phyloP scores from a whole-genome alignment of 2,888 invertebrate species.

The Chrysolina americana region DNA sequence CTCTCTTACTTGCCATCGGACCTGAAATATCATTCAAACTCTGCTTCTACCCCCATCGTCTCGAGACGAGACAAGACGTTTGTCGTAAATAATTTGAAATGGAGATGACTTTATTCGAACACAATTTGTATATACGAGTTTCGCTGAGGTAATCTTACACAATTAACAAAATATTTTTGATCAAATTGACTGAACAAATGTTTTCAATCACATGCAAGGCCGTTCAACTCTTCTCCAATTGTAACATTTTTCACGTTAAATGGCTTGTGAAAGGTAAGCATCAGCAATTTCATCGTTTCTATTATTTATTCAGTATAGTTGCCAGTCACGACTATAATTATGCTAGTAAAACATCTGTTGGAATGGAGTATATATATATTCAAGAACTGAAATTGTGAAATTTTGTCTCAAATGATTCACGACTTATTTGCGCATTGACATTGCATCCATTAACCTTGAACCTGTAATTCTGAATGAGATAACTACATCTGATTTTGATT shows the following conservation, averaged over 20 bases:
- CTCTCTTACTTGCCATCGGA: too few species aligned
- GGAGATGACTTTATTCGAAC: too few species aligned
- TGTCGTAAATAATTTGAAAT: too few species aligned
- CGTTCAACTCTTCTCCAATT: constrained; percentile 2
- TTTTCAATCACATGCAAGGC: neutral
- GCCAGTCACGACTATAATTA: neutral
- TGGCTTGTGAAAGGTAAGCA: neutral
- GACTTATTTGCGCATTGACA: neutral
- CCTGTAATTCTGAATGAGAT: neutral
- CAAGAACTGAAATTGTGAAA: neutral
- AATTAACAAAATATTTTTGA: too few species aligned
- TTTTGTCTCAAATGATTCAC: neutral
- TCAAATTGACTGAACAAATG: neutral
- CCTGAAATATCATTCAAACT: too few species aligned
- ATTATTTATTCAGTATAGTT: neutral
- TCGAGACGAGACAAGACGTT: too few species aligned
- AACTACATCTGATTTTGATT: neutral
- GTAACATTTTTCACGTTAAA: neutral
- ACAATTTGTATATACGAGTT: too few species aligned
- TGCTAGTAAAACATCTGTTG: neutral
- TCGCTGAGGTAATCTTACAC: too few species aligned
- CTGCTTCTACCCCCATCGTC: too few species aligned
- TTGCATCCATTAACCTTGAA: neutral
- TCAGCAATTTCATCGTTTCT: neutral
- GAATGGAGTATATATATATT: neutral